phyloP scores from a whole-genome alignment of 2,797 vertebrate species.

The Enteromius unitaeniatus region DNA sequence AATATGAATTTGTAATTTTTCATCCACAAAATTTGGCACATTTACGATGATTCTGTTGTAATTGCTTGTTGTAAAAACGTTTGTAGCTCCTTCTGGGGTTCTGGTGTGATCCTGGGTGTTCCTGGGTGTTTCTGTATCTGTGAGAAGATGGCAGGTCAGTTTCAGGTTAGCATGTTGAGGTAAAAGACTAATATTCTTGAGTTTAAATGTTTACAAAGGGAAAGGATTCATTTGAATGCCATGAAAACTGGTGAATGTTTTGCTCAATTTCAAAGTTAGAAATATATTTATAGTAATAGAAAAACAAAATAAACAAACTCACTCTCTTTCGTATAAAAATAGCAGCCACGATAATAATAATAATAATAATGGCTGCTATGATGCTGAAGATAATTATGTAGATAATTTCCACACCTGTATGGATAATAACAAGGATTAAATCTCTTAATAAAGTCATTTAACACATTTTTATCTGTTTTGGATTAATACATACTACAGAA shows the following conservation, averaged over 20 bases:
- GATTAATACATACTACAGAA: not conserved
- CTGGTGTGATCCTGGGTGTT: no score
- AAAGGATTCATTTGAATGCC: not conserved
- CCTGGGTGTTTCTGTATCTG: no score
- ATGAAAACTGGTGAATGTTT: not conserved
- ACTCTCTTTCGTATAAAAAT: not conserved
- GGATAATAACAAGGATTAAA: not conserved
- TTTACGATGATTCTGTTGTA: no score
- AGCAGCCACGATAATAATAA: not conserved
- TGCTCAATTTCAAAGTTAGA: not conserved
- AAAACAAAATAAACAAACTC: not conserved
- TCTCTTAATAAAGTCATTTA: not conserved
- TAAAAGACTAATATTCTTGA: not conserved
- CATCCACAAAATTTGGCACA: not conserved
- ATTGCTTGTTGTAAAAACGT: no score
- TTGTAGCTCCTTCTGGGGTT: no score
- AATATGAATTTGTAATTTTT: not conserved
- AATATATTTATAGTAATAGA: not conserved
- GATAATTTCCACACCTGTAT: not conserved
- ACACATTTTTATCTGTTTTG: not conserved
- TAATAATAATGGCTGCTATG: not conserved
- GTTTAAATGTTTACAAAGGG: not conserved
- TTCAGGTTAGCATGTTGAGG: not conserved
- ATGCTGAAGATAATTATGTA: not conserved
- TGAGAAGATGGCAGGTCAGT: not conserved